Conservation (phyloP, 2,113 vertebrate species). For the Podiceps cristatus region DNA sequence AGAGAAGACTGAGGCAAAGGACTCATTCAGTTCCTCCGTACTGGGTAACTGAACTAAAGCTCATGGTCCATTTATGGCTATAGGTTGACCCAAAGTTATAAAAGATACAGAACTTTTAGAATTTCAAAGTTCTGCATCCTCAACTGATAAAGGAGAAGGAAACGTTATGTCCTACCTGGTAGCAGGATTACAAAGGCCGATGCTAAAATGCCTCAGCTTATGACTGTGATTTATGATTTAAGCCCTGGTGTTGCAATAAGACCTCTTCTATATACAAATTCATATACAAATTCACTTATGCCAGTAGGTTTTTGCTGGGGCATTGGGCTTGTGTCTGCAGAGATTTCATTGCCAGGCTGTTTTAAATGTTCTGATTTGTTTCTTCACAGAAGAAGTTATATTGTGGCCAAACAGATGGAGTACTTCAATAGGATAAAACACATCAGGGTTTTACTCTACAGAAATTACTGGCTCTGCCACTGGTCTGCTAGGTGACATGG, state of each 20-base stretch:
- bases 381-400: not conserved
- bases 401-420: not conserved
- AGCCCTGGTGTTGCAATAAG: not conserved
- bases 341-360: not conserved
- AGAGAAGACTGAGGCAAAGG: too few relatives aligned
- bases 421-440: not conserved
- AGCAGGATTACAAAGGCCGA: not conserved
- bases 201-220: not conserved
- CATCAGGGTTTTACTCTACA: not conserved
- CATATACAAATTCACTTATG: not conserved
- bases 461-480: not conserved
- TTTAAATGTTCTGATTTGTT: not conserved
- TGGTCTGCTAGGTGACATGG: not conserved
- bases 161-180: not conserved
- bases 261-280: fast-evolving
- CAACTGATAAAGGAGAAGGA: not conserved
- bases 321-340: not conserved
- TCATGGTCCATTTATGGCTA: not conserved
- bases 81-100: not conserved
- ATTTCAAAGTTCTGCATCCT: not conserved
- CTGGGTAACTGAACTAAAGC: not conserved
- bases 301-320: not conserved
- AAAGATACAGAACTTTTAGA: not conserved
- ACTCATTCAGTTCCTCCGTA: too few relatives aligned
- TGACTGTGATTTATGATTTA: not conserved